Conservation (phyloP, 2,113 vertebrate genomes). For the Thryonomys swinderianus region DNA sequence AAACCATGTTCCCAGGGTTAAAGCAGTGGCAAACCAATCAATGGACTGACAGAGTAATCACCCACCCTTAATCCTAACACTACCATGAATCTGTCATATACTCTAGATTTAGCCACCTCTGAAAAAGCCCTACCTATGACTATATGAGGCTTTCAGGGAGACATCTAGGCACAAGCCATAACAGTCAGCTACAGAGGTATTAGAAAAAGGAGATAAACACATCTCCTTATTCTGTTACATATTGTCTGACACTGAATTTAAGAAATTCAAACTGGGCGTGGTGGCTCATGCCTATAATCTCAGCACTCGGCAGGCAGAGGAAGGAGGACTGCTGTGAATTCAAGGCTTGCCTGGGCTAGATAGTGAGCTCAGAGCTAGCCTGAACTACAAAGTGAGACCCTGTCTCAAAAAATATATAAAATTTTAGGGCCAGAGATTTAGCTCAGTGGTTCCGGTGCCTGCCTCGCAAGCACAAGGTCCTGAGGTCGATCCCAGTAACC, state of each 20-base stretch:
- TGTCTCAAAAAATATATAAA: too few relatives aligned
- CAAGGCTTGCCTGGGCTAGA: too few relatives aligned
- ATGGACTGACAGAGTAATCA: neutral
- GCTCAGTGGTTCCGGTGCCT: too few relatives aligned
- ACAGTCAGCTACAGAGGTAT: neutral
- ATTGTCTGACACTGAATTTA: neutral
- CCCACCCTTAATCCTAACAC: neutral
- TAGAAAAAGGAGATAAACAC: neutral
- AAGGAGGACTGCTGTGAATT: too few relatives aligned
- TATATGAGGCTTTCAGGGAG: neutral
- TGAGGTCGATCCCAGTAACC: too few relatives aligned
- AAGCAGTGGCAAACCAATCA: neutral
- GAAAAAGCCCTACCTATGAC: neutral
- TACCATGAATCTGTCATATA: neutral
- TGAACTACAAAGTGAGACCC: too few relatives aligned
- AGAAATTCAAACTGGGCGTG: too few relatives aligned
- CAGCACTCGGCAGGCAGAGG: too few relatives aligned
- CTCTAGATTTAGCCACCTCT: neutral
- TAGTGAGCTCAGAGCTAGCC: too few relatives aligned
- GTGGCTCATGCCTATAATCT: too few relatives aligned
- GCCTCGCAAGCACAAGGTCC: too few relatives aligned
- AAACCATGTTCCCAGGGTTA: neutral
- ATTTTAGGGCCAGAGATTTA: too few relatives aligned
- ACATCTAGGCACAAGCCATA: neutral
- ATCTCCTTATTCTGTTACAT: neutral